Conservation (phyloP, 2,888 invertebrate genomes). For the Drosophila yooni region DNA sequence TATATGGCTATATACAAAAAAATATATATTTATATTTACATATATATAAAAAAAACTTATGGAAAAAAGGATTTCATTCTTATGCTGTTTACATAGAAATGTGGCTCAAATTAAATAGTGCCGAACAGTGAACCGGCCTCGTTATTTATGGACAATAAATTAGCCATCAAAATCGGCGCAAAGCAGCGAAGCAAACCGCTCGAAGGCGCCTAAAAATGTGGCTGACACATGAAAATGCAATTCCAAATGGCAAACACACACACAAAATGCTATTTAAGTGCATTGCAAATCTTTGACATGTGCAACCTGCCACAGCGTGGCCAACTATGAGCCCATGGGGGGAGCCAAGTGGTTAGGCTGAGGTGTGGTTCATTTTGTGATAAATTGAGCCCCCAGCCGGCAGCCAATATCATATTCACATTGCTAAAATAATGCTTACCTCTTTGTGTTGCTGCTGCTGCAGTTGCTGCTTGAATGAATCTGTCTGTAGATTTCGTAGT, state of each 20-base stretch:
- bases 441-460: slow-evolving; percentile 7
- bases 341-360: slow-evolving; percentile 6
- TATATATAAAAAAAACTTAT: background rate
- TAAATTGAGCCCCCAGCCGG: slow-evolving; percentile 76
- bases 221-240: slow-evolving; percentile 83
- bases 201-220: slow-evolving; percentile 69
- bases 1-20: slow-evolving; percentile 14
- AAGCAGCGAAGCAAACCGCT: slow-evolving; percentile 34
- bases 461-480: slow-evolving; percentile 34
- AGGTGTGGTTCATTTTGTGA: slow-evolving; percentile 57
- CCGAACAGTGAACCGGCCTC: slow-evolving; percentile 24
- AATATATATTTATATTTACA: background rate
- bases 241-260: slow-evolving; percentile 49
- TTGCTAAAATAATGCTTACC: slow-evolving; percentile 73
- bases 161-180: slow-evolving; percentile 51
- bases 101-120: slow-evolving; percentile 49
- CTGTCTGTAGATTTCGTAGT: slow-evolving; percentile 36
- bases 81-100: slow-evolving; percentile 49
- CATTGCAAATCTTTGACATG: slow-evolving; percentile 70
- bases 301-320: slow-evolving; percentile 42
- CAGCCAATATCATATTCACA: slow-evolving; percentile 77
- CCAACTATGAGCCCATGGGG: background rate
- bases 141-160: slow-evolving; percentile 49
- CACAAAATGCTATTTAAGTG: slow-evolving; percentile 72
- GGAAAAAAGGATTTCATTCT: slow-evolving; percentile 38